A percentile compares a stretch with the other conserved stretches of the same genome.
Conservation (phyloP, 2,888 invertebrate species). For the Thereva nobilitata region DNA sequence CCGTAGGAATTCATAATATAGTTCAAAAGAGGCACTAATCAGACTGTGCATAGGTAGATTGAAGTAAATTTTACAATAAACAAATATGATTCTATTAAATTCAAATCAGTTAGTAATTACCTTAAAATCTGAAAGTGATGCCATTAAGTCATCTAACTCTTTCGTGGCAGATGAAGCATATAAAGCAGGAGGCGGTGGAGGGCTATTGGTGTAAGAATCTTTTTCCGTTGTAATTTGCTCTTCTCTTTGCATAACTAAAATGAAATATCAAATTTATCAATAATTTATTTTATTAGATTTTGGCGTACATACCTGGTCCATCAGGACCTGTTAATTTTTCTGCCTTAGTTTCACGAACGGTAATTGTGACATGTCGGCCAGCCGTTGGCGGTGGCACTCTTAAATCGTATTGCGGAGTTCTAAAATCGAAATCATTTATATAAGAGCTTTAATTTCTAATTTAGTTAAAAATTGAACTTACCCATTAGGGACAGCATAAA, state of each 20-base stretch:
- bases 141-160: constrained; percentile 95
- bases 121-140: constrained; percentile 93
- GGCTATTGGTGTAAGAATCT: constrained; percentile 49
- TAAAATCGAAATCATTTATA: constrained; percentile 33
- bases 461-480: constrained; percentile 50
- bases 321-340: constrained; percentile 61
- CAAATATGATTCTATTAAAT: too few relatives aligned
- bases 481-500: constrained; percentile 76
- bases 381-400: constrained; percentile 56
- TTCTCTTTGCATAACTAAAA: constrained; percentile 51
- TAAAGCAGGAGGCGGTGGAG: constrained; percentile 37
- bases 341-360: constrained; percentile 65
- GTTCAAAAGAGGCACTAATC: too few relatives aligned
- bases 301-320: constrained; percentile 49
- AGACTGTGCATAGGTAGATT: too few relatives aligned
- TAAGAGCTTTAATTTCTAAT: neutral
- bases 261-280: neutral
- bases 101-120: constrained; percentile 63
- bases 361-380: constrained; percentile 63
- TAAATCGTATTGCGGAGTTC: constrained; percentile 29
- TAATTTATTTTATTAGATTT: neutral
- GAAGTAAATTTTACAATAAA: too few relatives aligned
- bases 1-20: too few relatives aligned
- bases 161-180: constrained; percentile 85
- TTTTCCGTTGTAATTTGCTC: constrained; percentile 55